Base-by-base conservation (phyloP, 2,113 vertebrate species). In the Pica pica region DNA sequence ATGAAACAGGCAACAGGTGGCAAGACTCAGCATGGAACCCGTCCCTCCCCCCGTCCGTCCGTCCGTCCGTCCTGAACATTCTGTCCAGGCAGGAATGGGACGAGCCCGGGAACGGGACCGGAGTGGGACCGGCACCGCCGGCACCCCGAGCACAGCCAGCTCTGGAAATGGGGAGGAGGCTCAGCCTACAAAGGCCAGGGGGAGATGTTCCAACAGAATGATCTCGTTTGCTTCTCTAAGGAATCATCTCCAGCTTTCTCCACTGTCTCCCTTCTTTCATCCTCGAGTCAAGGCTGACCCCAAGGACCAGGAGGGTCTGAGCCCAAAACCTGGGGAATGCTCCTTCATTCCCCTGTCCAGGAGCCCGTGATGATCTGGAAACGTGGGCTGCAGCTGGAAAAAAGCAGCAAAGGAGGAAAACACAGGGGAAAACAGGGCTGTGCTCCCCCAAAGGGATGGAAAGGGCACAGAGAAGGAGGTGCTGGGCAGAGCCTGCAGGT, bases 1-100 rank as follows among this genome's bases (percentile, higher is more conserved):
- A 96, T 87, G 95, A 24, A 59, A 87, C 74, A 86, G 79, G 84
- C 94, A 97, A 96, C 98, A 98, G 97, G 97, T 97, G 97, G 96
- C 92, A 89, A 81, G 65, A 84, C 83, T 95, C 95, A 94, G 95
- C 75, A 50, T 10, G 85, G 97, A 96, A 27, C 15, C 64, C n/a
- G 0, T 14, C 46, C 83, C 65, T 63, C 60, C 79, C 46, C 41
- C 31, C 6, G 21, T 44, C 63, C 26, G 26, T 60, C 65, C 3
- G 39, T 46, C 82, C 3, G 39, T 46, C 82, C 14, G 1, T 68
- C 83, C 83, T 24, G 87, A 87, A 83, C 74, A n/a, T 77, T 91
- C 92, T 91, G 93, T 91, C 13, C 74, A 30, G 87, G 65, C 75
- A 3, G 53, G 89, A 28, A 8, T 4, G 19, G 69, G 84, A 30